Base-by-base conservation (phyloP, 2,797 vertebrate species). In the Syngnathus rostellatus region DNA sequence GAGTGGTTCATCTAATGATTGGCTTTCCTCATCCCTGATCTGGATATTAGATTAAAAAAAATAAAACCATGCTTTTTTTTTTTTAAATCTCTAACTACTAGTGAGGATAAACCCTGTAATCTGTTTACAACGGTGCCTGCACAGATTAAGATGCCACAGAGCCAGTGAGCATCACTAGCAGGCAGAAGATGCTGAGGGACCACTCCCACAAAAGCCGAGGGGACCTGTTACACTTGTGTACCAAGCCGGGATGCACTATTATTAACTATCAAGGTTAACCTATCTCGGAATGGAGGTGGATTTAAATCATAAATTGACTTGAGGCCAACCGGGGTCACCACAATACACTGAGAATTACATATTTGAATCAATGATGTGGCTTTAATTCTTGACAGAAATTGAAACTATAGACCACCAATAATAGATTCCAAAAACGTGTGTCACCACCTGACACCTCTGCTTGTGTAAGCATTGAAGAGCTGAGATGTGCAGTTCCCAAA, bases 341-440 rank as follows among this genome's bases (percentile, higher is more conserved):
- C 60, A 62, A 73, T 81, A 80, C 11, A 57, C 3, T 57, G 37
- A 31, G 23, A 55, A 57, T 21, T 57, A 23, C 5, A 4, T 25
- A 11, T 54, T 54, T 25, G 25, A 57, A 57, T 57, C 25, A 37
- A 57, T 37, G 54, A 55, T 25, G n/a, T 10, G 53, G 9, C 21
- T 23, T 53, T 1, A 19, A 51, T 51, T 51, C 19, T 19, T 51
- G n/a, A 51, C 10, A 11, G 8, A 5, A 37, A 6, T 54, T 54
- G 9, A 10, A 10, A 54, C 1, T 25, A 11, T 9, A 9, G 21
- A 31, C 31, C 72, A 37, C 73, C 77, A 73, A 79, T 87, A 83
- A 88, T 87, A 85, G 86, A 86, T 72, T 82, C 79, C 16, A 58
- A 80, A 85, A 82, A 70, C 70, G 79, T 83, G 73, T 68, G 77